phyloP scores from a whole-genome alignment of 2,113 vertebrate species.

The Carlito syrichta region DNA sequence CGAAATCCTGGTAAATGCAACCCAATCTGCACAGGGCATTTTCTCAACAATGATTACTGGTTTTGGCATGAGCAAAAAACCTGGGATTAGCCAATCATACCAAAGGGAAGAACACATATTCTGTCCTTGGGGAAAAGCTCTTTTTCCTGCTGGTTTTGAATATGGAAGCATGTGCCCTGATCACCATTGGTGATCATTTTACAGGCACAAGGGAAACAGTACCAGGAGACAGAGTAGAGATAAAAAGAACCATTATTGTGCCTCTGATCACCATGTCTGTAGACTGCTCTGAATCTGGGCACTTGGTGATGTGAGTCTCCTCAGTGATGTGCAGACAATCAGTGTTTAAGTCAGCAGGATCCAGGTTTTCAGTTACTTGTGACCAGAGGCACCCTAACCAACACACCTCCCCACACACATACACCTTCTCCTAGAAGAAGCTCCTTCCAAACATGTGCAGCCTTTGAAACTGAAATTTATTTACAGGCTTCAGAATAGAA shows the following conservation, averaged over 20 bases:
- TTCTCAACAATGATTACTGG: not conserved
- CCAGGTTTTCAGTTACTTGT: not conserved
- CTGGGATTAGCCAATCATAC: not conserved
- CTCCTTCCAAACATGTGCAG: not conserved
- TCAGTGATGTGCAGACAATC: too few species aligned
- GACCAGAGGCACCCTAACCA: not conserved
- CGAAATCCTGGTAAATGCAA: not conserved
- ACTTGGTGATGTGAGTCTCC: not conserved
- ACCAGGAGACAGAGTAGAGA: not conserved
- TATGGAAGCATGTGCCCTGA: not conserved
- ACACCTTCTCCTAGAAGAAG: not conserved
- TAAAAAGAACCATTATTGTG: not conserved
- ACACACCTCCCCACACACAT: not conserved
- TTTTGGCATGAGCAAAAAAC: not conserved
- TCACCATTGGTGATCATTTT: not conserved
- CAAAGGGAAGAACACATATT: not conserved
- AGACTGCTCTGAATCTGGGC: not conserved
- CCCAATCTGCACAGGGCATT: not conserved
- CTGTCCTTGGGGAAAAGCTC: not conserved
- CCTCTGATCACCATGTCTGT: not conserved
- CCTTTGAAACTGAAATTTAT: not conserved
- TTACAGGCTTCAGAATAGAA: not conserved
- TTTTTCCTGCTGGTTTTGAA: not conserved
- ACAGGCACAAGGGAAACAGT: not conserved
- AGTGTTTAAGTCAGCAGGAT: not conserved